phyloP scores from a whole-genome alignment of 2,888 invertebrate genomes.

The Troilus luridus region DNA sequence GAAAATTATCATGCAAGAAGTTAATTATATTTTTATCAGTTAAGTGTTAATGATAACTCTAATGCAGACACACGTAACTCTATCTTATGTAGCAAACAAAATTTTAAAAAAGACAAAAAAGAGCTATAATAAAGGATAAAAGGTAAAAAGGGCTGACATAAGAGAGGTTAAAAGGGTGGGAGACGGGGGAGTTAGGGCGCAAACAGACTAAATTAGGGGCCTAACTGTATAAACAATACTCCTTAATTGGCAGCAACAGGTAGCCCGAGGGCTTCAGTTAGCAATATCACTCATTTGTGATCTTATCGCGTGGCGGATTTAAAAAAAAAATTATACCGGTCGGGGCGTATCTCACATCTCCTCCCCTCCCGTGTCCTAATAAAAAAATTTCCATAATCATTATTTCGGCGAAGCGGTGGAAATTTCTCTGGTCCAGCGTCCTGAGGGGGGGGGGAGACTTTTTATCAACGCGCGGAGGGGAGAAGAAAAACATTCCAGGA shows the following conservation, averaged over 20 bases:
- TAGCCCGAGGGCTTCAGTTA: constrained; percentile 39
- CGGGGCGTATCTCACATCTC: neutral
- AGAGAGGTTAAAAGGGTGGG: neutral
- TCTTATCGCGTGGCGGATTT: neutral
- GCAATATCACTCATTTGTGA: constrained; percentile 24
- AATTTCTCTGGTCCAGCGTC: neutral
- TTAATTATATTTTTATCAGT: neutral
- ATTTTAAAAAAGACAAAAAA: neutral
- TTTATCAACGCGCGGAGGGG: neutral
- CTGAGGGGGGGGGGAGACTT: neutral
- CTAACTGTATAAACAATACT: constrained; percentile 57
- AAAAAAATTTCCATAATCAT: constrained; percentile 22
- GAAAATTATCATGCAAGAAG: neutral
- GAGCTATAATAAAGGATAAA: neutral
- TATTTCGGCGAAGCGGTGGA: constrained; percentile 26
- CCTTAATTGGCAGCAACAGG: constrained; percentile 58
- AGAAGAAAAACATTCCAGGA: neutral
- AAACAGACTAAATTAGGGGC: constrained; percentile 54
- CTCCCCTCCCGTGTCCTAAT: neutral
- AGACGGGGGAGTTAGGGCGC: neutral
- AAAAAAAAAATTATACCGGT: neutral
- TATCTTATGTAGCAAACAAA: neutral
- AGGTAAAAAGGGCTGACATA: constrained; percentile 31
- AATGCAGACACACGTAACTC: neutral
- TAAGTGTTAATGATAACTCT: neutral